phyloP scores from a whole-genome alignment of 92 coral and sea anemone species.

The Hydrozoanthus gracilis region DNA sequence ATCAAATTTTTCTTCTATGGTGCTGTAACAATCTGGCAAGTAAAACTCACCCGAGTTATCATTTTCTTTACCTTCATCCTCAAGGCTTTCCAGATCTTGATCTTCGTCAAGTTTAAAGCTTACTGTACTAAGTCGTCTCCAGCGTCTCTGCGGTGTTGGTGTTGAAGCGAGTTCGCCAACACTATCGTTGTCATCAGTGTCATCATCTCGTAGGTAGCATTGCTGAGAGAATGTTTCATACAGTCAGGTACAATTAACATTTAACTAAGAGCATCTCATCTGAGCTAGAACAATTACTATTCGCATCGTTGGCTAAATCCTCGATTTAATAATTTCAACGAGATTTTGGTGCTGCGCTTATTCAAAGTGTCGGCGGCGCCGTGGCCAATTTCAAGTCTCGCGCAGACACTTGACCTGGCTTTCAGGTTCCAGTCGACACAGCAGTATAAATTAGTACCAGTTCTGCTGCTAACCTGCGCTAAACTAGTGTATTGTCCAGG shows the following conservation, averaged over 20 bases:
- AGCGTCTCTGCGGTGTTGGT: background rate
- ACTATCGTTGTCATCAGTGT: conserved; percentile 43
- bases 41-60: conserved; percentile 42
- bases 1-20: conserved; percentile 81
- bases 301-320: background rate
- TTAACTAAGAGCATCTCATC: too few species aligned
- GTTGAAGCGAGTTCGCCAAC: conserved; percentile 32
- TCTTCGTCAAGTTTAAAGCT: conserved; percentile 67
- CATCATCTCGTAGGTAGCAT: conserved; percentile 47
- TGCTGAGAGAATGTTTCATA: conserved; percentile 24
- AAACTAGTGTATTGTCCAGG: too few species aligned
- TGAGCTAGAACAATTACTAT: background rate
- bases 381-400: too few species aligned
- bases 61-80: conserved; percentile 45
- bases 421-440: too few species aligned
- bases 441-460: too few species aligned
- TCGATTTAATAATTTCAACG: too few species aligned
- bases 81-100: conserved; percentile 29
- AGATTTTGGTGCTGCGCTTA: too few species aligned
- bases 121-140: conserved; percentile 65
- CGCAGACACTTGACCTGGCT: too few species aligned
- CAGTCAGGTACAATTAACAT: too few species aligned
- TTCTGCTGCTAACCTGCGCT: too few species aligned
- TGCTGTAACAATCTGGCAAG: conserved; percentile 69
- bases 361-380: too few species aligned